Conservation (phyloP, 2,113 vertebrate genomes). For the Oncorhynchus masou region DNA sequence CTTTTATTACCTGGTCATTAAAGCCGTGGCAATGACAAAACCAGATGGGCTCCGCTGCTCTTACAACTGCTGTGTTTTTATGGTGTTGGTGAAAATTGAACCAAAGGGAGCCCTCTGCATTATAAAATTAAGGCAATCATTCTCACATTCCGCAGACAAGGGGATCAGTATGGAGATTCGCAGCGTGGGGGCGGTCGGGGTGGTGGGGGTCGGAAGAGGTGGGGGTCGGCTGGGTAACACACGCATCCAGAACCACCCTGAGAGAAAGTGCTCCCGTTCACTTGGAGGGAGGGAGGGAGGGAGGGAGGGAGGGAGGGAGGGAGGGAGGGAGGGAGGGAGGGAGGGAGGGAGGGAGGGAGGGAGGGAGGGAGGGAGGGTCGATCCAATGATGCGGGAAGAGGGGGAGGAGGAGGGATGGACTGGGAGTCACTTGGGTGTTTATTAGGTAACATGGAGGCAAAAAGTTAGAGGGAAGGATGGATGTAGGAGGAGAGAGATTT, state of each 20-base stretch:
- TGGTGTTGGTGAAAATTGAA: constrained; percentile 81
- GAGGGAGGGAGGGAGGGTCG: not conserved
- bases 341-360: constrained; percentile 4
- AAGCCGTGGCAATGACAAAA: constrained; percentile 76
- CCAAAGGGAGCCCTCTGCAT: constrained; percentile 77
- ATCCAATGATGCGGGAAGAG: not conserved
- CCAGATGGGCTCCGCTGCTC: constrained; percentile 77
- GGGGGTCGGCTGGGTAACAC: not conserved
- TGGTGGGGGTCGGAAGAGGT: constrained; percentile 23
- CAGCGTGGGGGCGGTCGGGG: constrained; percentile 37
- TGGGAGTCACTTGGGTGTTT: no score
- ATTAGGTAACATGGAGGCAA: not conserved
- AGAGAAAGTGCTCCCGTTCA: constrained; percentile 39
- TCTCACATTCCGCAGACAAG: constrained; percentile 79
- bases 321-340: not conserved
- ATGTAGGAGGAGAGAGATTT: not conserved
- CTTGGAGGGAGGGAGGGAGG: constrained; percentile 43
- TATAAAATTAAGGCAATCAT: constrained; percentile 84
- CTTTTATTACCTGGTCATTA: constrained; percentile 84
- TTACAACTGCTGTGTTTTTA: constrained; percentile 75
- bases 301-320: constrained; percentile 4
- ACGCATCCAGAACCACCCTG: constrained; percentile 9
- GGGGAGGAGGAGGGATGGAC: not conserved
- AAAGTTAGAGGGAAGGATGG: not conserved
- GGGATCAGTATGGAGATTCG: constrained; percentile 48